Evolutionary conservation across 2,797 vertebrate species (phyloP).

Genomic region (Vespertilio murinus): DNA sequence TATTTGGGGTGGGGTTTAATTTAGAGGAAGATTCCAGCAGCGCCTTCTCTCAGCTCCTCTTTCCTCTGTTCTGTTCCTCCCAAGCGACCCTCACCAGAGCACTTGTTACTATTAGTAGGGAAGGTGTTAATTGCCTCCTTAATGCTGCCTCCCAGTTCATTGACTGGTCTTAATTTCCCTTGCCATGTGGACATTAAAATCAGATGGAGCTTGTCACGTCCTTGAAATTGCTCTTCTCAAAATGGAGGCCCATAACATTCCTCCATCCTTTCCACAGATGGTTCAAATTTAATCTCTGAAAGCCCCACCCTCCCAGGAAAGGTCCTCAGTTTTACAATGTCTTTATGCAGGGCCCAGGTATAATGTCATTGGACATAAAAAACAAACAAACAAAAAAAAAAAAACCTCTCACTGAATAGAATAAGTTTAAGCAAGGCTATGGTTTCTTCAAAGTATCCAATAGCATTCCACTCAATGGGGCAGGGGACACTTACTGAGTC

Average conservation of each 20-base stretch:
- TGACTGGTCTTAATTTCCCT: slow-evolving; percentile 44
- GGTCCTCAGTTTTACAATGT: neutral
- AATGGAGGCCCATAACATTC: neutral
- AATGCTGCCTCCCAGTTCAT: neutral
- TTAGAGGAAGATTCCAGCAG: neutral
- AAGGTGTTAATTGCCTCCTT: slow-evolving; percentile 51
- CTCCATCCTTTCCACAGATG: neutral
- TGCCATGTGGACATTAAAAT: slow-evolving; percentile 5
- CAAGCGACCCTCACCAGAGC: neutral
- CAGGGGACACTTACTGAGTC: neutral
- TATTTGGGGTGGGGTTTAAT: neutral
- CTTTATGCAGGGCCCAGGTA: neutral
- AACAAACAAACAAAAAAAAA: no score
- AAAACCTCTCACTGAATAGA: neutral
- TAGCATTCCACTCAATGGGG: neutral
- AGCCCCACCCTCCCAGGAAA: neutral
- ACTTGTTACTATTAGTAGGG: slow-evolving; percentile 18
- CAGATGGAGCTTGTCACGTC: neutral
- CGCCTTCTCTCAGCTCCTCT: neutral
- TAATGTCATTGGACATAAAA: neutral
- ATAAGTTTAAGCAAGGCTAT: neutral
- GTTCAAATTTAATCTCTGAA: neutral
- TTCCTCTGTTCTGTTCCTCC: neutral
- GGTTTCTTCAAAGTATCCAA: neutral
- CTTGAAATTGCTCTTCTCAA: neutral